Conservation (phyloP, 64 coral and sea anemone species). For the Actinia tenebrosa region DNA sequence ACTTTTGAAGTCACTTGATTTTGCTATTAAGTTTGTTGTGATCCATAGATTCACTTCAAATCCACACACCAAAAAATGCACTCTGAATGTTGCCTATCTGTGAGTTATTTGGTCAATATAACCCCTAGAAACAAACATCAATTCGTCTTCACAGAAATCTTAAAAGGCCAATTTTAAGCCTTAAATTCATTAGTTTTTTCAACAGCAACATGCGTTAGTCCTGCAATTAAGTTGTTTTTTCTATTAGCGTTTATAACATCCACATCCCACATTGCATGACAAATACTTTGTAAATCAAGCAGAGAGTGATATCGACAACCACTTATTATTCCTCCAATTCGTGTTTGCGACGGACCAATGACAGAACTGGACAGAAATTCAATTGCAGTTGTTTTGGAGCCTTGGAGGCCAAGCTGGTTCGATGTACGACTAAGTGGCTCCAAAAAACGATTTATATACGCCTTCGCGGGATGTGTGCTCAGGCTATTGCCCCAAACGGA, state of each 20-base stretch:
- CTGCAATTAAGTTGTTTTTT: neutral
- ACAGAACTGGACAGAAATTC: neutral
- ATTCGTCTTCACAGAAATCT: neutral
- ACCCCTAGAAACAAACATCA: neutral
- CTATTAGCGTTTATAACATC: neutral
- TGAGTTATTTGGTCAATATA: neutral
- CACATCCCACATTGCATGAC: neutral
- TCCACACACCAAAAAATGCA: neutral
- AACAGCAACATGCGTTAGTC: neutral
- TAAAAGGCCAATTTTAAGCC: neutral
- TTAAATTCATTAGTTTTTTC: neutral
- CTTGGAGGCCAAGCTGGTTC: constrained; percentile 6
- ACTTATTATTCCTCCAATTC: neutral
- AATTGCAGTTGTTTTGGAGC: constrained; percentile 1
- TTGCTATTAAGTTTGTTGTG: neutral
- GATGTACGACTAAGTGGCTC: constrained; percentile 13
- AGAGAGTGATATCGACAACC: neutral
- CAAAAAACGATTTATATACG: constrained; percentile 17
- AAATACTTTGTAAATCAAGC: constrained; percentile 1
- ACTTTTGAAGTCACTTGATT: neutral
- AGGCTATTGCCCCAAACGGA: neutral
- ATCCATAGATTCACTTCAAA: neutral
- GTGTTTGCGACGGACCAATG: neutral
- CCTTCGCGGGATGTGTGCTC: neutral
- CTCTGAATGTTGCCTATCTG: neutral